phyloP scores from a whole-genome alignment of 2,797 vertebrate genomes.

The Discoglossus pictus region DNA sequence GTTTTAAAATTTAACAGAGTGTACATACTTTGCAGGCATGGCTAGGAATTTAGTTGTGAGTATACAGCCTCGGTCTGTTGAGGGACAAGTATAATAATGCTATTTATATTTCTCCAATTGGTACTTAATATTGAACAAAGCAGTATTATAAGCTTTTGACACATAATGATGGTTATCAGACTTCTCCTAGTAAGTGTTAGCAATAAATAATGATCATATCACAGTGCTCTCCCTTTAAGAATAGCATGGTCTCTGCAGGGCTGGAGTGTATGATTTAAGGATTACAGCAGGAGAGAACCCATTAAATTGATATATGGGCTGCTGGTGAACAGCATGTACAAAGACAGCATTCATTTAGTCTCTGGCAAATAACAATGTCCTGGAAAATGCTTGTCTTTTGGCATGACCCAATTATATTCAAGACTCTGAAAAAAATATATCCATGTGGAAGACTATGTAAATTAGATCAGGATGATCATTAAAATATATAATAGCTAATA shows the following conservation, averaged over 20 bases:
- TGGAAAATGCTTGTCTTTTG: constrained; percentile 10
- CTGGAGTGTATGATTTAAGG: constrained; percentile 2
- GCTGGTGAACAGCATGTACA: constrained; percentile 16
- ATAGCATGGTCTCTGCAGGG: constrained; percentile 5
- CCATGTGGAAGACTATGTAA: neutral
- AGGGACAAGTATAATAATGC: no score
- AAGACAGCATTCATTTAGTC: constrained; percentile 15
- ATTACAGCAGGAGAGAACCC: constrained; percentile 21
- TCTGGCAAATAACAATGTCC: constrained; percentile 29
- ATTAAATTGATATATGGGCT: constrained; percentile 33
- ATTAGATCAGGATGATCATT: neutral
- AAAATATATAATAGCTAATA: neutral
- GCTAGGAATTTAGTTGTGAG: no score
- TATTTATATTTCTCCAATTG: no score
- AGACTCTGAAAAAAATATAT: neutral
- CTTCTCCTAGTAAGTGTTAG: neutral
- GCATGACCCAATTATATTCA: constrained; percentile 8
- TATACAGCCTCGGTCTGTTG: no score
- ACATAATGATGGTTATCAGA: neutral
- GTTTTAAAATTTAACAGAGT: no score
- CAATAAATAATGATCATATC: neutral
- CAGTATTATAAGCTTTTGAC: neutral
- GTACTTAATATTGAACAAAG: no score
- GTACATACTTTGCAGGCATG: no score
- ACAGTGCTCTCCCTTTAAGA: constrained; percentile 8